These are phyloP conservation scores for Rhodeus uyekii DNA, from an alignment of 2,797 vertebrate species.

Conservation along the genomic window DNA sequence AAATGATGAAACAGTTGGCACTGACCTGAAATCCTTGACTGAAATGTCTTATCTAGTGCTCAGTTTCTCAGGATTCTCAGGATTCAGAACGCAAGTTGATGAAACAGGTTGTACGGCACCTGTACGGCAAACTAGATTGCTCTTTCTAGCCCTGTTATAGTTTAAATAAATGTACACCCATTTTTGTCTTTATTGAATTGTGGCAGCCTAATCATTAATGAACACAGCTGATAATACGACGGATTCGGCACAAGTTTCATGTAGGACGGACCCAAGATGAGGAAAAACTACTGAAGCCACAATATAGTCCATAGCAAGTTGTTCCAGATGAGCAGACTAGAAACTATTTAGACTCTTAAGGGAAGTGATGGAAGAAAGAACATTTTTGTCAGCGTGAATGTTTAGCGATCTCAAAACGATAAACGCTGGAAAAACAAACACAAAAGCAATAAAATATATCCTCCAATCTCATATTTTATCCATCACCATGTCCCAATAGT, in stretches of 20 bases:
- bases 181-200: neutral
- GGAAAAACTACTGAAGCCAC: slow-evolving; percentile 6
- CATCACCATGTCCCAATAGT: too few relatives aligned
- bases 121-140: neutral
- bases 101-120: slow-evolving; percentile 17
- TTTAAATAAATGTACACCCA: slow-evolving; percentile 1
- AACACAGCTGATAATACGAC: neutral
- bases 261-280: neutral
- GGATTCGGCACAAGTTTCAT: neutral
- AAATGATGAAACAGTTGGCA: slow-evolving; percentile 12
- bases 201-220: neutral
- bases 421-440: too few relatives aligned
- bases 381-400: too few relatives aligned
- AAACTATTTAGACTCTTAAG: neutral
- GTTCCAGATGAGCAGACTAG: neutral
- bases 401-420: too few relatives aligned
- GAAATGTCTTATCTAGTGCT: neutral
- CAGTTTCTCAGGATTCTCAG: neutral
- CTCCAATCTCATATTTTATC: too few relatives aligned
- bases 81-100: neutral
- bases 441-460: too few relatives aligned
- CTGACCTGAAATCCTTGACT: slow-evolving; percentile 16
- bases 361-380: neutral
- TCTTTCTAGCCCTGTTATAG: neutral
- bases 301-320: neutral